Evolutionary conservation across 2,797 vertebrate genomes (phyloP), one percentile per base, ranked within the genome.

Genomic region (Tadarida brasiliensis): DNA sequence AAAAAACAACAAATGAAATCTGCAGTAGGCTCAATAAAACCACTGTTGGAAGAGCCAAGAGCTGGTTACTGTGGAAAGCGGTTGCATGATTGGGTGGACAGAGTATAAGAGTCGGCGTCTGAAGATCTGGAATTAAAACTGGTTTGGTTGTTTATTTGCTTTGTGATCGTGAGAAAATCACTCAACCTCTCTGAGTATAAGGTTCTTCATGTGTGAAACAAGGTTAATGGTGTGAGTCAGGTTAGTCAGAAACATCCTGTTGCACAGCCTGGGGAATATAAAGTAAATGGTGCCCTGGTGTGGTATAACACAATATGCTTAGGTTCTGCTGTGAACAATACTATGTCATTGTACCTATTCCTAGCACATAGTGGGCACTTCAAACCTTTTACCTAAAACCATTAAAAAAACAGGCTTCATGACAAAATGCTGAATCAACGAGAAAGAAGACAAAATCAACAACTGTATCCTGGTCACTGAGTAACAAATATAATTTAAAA

Each of bases 1-100:
- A 26, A 73, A 93, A 96, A 90, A 71, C 93, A 54, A 26, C 71
- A 93, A 96, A 90, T 28, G 17, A 95, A 95, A 96, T 91, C 83
- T 47, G 28, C 35, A 84, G 56, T 8, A 91, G 77, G 87, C 20
- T 70, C 68, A 90, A 44, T 76, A 68, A 92, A 94, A 78, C 61
- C 74, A 47, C 44, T 57, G 4, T 56, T 87, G 33, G 54, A 71
- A 94, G 54, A 89, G 30, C 44, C 82, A 77, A 63, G 47, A 82
- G 26, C 33, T 91, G 35, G 35, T 90, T 65, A 78, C n/a, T 68
- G n/a, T 2, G 33, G 44, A n/a, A 90, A 82, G 63, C 44, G 67
- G 5, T 10, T 71, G 1, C 3, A 47, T 44, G 54, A 65, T 14
- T 17, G 2, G 12, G 8, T 7, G 24, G 44, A 59, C 17, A 90